Conservation (phyloP, 92 coral and sea anemone genomes). For the Meandrina meandrites region DNA sequence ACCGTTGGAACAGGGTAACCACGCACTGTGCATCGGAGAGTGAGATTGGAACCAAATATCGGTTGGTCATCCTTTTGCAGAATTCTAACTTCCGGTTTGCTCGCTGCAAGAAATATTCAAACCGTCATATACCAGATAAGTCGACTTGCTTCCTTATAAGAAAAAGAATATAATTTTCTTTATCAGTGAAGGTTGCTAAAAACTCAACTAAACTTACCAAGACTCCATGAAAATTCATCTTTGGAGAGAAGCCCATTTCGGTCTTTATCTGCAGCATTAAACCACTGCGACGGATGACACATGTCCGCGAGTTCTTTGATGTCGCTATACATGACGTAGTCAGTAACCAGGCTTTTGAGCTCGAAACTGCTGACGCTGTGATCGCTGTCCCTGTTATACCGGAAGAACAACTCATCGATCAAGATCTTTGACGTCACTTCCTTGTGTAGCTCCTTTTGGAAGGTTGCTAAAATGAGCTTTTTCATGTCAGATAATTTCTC, state of each 20-base stretch:
- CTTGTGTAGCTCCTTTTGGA: constrained; percentile 38
- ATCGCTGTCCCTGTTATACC: constrained; percentile 55
- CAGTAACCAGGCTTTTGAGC: constrained; percentile 26
- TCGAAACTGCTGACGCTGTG: constrained; percentile 30
- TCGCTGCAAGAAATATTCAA: constrained; percentile 3
- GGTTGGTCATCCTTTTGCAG: neutral
- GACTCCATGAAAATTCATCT: constrained; percentile 36
- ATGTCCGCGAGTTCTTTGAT: constrained; percentile 30
- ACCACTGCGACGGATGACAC: constrained; percentile 41
- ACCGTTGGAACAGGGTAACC: constrained; percentile 41
- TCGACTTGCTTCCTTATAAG: too few relatives aligned
- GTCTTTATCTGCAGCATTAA: constrained; percentile 26
- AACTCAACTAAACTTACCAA: constrained; percentile 7
- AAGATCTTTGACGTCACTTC: constrained; percentile 32
- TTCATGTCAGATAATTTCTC: constrained; percentile 31
- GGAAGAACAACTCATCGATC: constrained; percentile 56
- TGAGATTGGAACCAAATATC: constrained; percentile 21
- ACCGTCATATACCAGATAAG: too few relatives aligned
- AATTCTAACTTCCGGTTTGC: constrained; percentile 25
- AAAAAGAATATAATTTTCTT: too few relatives aligned
- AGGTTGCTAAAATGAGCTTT: constrained; percentile 38
- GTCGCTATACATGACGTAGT: constrained; percentile 43
- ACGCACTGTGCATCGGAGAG: constrained; percentile 34
- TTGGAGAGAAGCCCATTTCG: constrained; percentile 33
- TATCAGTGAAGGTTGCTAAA: neutral